Evolutionary conservation across 2,113 vertebrate genomes (phyloP), one percentile per base, ranked within the genome.

Genomic region (Gobius niger): DNA sequence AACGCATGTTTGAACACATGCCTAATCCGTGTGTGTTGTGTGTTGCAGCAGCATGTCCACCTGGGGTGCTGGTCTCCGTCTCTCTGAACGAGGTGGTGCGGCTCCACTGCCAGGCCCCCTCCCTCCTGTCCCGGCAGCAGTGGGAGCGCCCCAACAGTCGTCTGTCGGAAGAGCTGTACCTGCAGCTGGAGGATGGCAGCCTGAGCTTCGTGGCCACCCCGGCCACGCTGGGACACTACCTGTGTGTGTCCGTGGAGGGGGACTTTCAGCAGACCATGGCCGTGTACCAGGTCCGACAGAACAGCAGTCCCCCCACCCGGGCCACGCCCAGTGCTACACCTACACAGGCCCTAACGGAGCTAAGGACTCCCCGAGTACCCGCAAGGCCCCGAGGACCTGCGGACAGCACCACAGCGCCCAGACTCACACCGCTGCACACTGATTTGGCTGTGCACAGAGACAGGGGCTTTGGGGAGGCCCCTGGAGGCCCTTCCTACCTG

Each of bases 171-270:
- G 69, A 84, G 24, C 76, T 91, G 34, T 93, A 91, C 87, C 76
- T 93, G 2, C 81, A 85, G 68, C 57, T 82, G 14, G 64, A 72
- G 3, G 85, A 88, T 7, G 84, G 89, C 0, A 79, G 81, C 47
- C 81, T 93, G 46, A 87, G 71, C 67, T 93, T 93, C 8, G 86
- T 93, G 82, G 93, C 90, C 72, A 90, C 89, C 0, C 86, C 90
- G 0, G 63, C 82, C 62, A 90, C 93, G 0, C 81, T 93, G 50
- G 93, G 92, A 9, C 76, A 75, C 52, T 93, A 93, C 81, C 50
- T 83, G 19, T 93, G 93, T 71, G 67, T 88, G 66, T 83, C 90
- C 16, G 67, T 51, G 1, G 93, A 93, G 84, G 90, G 90, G 0
- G 84, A 82, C 78, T 91, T 85, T 85, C 84, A 70, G 7, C 91